These are phyloP conservation scores for Drosophila elegans DNA, from an alignment of 1,140 invertebrate species.

Conservation along the genomic window DNA sequence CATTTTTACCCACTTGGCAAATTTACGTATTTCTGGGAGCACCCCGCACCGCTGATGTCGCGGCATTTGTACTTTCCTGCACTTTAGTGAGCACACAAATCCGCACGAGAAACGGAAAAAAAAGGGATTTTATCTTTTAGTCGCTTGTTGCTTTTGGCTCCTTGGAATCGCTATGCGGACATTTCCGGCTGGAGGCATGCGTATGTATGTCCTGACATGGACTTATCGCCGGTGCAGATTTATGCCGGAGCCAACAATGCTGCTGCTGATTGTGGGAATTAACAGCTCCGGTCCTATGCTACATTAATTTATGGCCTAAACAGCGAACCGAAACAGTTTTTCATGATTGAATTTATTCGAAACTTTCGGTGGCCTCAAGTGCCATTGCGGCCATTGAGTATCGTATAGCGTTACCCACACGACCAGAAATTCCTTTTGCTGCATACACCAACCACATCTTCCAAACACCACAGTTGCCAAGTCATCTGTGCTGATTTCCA, in stretches of 20 bases:
- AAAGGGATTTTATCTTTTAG: conserved; percentile 65
- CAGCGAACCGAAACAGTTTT: conserved; percentile 25
- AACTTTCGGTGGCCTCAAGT: conserved; percentile 38
- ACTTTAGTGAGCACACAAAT: conserved; percentile 52
- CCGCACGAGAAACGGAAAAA: conserved; percentile 37
- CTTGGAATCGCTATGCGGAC: conserved; percentile 33
- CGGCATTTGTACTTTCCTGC: conserved; percentile 45
- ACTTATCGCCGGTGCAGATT: conserved; percentile 70
- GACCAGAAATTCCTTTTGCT: neutral
- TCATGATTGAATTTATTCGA: conserved; percentile 67
- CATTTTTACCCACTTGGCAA: conserved; percentile 65
- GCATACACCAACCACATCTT: neutral
- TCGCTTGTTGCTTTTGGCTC: conserved; percentile 53
- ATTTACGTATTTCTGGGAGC: conserved; percentile 52
- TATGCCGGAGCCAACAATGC: conserved; percentile 56
- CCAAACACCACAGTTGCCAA: conserved; percentile 10
- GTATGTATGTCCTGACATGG: conserved; percentile 30
- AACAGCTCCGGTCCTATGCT: conserved; percentile 53
- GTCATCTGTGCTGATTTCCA: conserved; percentile 56
- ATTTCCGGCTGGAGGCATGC: conserved; percentile 40
- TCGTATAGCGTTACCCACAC: conserved; percentile 6
- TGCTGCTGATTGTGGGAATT: conserved; percentile 52
- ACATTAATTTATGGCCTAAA: conserved; percentile 65
- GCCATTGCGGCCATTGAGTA: conserved; percentile 19
- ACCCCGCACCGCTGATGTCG: conserved; percentile 25